Conservation (phyloP, 2,113 vertebrate genomes). For the Mus pahari region DNA sequence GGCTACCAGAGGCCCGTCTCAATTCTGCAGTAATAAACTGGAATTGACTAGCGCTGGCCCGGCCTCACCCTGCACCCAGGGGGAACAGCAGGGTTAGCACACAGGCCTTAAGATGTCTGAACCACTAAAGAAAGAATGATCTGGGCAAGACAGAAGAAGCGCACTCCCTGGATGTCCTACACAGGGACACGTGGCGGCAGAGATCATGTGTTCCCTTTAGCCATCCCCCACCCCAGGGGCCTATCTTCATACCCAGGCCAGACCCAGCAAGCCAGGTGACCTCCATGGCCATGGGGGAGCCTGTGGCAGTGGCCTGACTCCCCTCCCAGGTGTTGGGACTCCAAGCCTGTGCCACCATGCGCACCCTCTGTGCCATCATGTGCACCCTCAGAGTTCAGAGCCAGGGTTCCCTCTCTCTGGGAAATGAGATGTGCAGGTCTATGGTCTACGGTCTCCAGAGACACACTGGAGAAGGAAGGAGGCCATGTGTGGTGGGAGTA, state of each 20-base stretch:
- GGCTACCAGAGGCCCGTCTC: background rate
- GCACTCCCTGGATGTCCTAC: too few species aligned
- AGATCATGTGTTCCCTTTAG: background rate
- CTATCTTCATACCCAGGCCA: too few species aligned
- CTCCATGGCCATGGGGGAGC: accelerated
- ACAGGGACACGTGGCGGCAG: background rate
- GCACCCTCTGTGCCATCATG: background rate
- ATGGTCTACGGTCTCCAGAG: background rate
- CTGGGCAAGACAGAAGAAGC: background rate
- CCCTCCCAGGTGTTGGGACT: too few species aligned
- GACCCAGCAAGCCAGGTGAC: background rate
- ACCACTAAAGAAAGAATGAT: background rate
- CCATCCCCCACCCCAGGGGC: background rate
- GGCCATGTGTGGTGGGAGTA: accelerated
- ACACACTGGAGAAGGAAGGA: background rate
- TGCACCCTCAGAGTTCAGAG: background rate
- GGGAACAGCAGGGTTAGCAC: background rate
- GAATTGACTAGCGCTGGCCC: background rate
- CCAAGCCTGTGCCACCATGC: background rate
- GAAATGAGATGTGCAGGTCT: background rate
- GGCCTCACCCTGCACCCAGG: background rate
- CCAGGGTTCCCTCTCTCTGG: background rate
- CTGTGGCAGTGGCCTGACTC: background rate
- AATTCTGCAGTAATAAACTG: background rate
- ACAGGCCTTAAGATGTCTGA: background rate